Percentiles rank a stretch among this genome's conserved stretches.
Conservation (phyloP, 1,140 invertebrate species). For the Leptopilina clavipes region DNA sequence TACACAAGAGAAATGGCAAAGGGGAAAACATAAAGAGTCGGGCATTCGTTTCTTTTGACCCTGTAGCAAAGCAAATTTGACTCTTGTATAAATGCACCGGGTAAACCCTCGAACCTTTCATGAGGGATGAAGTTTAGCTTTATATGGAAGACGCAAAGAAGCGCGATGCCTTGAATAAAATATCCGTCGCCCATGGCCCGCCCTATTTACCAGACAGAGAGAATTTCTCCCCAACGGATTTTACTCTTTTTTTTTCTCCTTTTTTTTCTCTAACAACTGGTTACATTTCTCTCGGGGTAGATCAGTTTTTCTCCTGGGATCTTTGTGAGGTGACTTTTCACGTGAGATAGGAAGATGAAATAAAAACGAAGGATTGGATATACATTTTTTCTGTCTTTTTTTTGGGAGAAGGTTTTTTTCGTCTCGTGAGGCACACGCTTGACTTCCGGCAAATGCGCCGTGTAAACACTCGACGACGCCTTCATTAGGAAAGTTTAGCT, state of each 20-base stretch:
- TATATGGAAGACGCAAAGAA: conserved; percentile 26
- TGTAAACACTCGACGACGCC: conserved; percentile 28
- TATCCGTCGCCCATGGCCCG: conserved; percentile 15
- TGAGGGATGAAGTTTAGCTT: conserved; percentile 17
- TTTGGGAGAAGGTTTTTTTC: not conserved
- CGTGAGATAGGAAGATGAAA: not conserved
- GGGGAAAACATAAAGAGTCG: not conserved
- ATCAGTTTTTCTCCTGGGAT: not conserved
- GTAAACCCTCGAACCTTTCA: conserved; percentile 25
- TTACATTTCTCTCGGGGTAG: conserved; percentile 16
- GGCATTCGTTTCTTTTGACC: conserved; percentile 17
- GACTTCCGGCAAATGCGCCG: not conserved
- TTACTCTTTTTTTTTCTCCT: not conserved
- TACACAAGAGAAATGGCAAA: conserved; percentile 4
- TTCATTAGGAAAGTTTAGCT: conserved; percentile 25
- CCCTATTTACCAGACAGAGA: conserved; percentile 15
- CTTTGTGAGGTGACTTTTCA: conserved; percentile 2
- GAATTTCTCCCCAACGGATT: conserved; percentile 14
- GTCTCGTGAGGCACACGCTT: not conserved
- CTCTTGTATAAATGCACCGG: conserved; percentile 13
- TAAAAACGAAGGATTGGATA: not conserved
- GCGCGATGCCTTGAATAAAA: conserved; percentile 31
- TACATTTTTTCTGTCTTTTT: not conserved
- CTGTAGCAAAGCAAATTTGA: conserved; percentile 15
- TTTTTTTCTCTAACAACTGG: not conserved